These are phyloP conservation scores for Saccostrea echinata DNA, from an alignment of 1,140 invertebrate species.

Conservation along the genomic window DNA sequence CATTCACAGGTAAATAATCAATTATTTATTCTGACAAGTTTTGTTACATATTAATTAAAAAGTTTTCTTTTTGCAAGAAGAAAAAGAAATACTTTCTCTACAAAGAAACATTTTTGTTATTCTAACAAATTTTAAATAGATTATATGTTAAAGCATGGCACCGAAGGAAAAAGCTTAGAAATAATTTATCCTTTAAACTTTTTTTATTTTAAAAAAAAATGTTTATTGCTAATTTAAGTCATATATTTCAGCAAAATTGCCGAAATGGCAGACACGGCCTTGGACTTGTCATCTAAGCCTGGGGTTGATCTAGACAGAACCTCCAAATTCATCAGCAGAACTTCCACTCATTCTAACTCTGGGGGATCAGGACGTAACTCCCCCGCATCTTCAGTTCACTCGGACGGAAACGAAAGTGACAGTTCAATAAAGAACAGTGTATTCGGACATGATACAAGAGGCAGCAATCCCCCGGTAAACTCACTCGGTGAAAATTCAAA, in stretches of 20 bases:
- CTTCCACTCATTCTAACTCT: slow-evolving; percentile 45
- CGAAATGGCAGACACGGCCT: slow-evolving; percentile 68
- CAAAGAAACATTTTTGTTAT: too few relatives aligned
- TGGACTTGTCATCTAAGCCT: slow-evolving; percentile 69
- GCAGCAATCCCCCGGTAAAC: slow-evolving; percentile 43
- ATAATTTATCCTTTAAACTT: neutral
- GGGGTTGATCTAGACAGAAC: slow-evolving; percentile 17
- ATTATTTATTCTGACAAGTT: neutral
- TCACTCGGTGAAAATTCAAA: slow-evolving; percentile 43
- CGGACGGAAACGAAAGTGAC: slow-evolving; percentile 64
- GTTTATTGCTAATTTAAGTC: too few relatives aligned
- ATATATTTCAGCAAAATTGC: neutral
- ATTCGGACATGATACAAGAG: slow-evolving; percentile 47
- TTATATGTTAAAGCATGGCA: too few relatives aligned
- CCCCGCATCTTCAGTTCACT: slow-evolving; percentile 45
- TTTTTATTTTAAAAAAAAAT: neutral
- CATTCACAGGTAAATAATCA: slow-evolving; percentile 22
- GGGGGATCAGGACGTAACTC: slow-evolving; percentile 39
- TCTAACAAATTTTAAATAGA: too few relatives aligned
- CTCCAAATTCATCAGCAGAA: slow-evolving; percentile 41
- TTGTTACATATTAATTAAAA: too few relatives aligned
- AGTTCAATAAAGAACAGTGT: slow-evolving; percentile 42
- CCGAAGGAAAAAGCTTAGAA: too few relatives aligned
- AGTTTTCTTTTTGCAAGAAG: too few relatives aligned
- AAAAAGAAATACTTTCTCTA: too few relatives aligned